These are phyloP conservation scores for Misgurnus mizolepis DNA, from an alignment of 2,113 vertebrate genomes.

Conservation along the genomic window DNA sequence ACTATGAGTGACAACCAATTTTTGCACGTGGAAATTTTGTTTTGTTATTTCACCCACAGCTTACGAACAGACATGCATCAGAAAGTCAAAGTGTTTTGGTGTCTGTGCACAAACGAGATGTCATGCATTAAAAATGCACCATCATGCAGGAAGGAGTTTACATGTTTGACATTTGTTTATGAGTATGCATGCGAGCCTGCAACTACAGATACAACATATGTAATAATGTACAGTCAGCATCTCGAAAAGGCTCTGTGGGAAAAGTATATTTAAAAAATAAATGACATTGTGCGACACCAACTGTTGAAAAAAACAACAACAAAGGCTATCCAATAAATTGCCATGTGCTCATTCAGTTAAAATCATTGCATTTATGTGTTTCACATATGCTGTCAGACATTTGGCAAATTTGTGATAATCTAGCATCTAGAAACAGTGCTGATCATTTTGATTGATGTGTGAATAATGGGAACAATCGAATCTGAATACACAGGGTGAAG, in stretches of 20 bases:
- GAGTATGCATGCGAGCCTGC: slow-evolving; percentile 1
- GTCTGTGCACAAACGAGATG: slow-evolving; percentile 35
- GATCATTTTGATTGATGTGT: slow-evolving; percentile 46
- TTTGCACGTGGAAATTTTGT: not conserved
- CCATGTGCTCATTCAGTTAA: not conserved
- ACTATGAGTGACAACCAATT: not conserved
- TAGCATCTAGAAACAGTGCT: slow-evolving; percentile 33
- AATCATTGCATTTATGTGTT: not conserved
- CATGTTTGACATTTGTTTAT: slow-evolving; percentile 21
- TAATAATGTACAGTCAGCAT: not conserved
- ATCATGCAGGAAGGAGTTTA: slow-evolving; percentile 19
- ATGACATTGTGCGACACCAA: not conserved
- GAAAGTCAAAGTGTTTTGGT: not conserved
- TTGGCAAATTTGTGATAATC: not conserved
- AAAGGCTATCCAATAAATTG: not conserved
- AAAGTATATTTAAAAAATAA: too few relatives aligned
- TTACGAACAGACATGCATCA: not conserved
- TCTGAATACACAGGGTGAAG: slow-evolving; percentile 7
- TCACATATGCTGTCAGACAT: not conserved
- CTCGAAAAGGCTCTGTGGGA: too few relatives aligned
- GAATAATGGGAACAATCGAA: slow-evolving; percentile 58
- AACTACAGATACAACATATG: not conserved
- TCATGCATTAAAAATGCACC: slow-evolving; percentile 53
- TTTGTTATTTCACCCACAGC: not conserved
- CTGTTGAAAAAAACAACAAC: too few relatives aligned